Conservation (phyloP, 2,797 vertebrate species). For the Carduelis carduelis region DNA sequence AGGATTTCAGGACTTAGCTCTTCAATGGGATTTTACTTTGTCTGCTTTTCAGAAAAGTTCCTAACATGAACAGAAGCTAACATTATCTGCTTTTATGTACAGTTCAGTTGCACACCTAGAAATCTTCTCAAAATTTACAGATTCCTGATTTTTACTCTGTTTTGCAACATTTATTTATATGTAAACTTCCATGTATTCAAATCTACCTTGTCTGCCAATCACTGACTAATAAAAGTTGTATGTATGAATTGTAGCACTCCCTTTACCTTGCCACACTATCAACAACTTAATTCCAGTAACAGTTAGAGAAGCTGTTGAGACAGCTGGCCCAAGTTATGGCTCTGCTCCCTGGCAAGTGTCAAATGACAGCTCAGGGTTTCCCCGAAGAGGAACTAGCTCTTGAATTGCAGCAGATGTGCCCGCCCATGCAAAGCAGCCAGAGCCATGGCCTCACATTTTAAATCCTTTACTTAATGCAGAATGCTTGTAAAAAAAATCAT, state of each 20-base stretch:
- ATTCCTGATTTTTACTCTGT: neutral
- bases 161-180: neutral
- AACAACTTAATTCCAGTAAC: neutral
- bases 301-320: neutral
- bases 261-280: neutral
- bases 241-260: neutral
- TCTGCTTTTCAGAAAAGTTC: neutral
- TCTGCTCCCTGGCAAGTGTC: neutral
- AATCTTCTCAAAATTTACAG: neutral
- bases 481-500: neutral
- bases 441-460: neutral
- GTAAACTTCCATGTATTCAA: neutral
- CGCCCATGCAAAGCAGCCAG: neutral
- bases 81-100: neutral
- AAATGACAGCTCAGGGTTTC: neutral
- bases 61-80: neutral
- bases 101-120: neutral
- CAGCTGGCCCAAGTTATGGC: neutral
- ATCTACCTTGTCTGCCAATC: neutral
- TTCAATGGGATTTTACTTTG: neutral
- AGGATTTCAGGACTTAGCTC: neutral
- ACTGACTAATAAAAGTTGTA: constrained; percentile 50
- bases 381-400: neutral
- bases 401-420: neutral
- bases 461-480: neutral